phyloP scores from a whole-genome alignment of 2,113 vertebrate species.

The Lamprologus ornatipinnis region DNA sequence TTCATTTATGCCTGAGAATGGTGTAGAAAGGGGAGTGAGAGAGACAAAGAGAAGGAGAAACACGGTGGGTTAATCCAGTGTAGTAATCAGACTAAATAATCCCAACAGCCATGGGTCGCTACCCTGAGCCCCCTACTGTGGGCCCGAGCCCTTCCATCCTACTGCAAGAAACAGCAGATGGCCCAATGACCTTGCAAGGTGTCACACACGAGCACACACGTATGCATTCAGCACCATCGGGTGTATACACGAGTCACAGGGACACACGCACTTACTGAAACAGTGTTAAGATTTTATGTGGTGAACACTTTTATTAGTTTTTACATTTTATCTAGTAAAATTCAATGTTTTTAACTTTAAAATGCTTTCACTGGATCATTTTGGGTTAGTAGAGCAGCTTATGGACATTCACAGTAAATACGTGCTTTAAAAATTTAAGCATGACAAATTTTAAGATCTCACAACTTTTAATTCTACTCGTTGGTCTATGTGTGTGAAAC shows the following conservation, averaged over 20 bases:
- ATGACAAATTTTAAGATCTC: not conserved
- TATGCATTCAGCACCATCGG: not conserved
- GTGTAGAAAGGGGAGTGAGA: not conserved
- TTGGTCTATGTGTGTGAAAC: not conserved
- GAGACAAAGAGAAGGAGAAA: not conserved
- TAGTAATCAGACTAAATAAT: slow-evolving; percentile 66
- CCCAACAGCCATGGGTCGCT: slow-evolving; percentile 37
- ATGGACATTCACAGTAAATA: not conserved
- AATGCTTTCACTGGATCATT: not conserved
- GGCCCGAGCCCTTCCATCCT: not conserved
- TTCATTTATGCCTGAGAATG: not conserved
- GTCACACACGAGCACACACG: not conserved
- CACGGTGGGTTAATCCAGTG: slow-evolving; percentile 50
- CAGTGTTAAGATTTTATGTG: not conserved
- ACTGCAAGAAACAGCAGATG: slow-evolving; percentile 57
- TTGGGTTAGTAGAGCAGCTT: not conserved
- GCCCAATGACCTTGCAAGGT: slow-evolving; percentile 42
- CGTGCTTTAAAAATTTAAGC: not conserved
- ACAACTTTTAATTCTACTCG: not conserved
- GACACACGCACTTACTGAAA: not conserved
- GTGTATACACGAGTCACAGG: not conserved
- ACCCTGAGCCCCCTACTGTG: slow-evolving; percentile 28
- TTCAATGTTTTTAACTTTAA: not conserved
- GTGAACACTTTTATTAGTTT: not conserved
- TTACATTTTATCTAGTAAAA: not conserved